Evolutionary conservation across 1,140 invertebrate species (phyloP), one percentile per base, ranked within the genome.

Genomic region (Ephestia elutella): DNA sequence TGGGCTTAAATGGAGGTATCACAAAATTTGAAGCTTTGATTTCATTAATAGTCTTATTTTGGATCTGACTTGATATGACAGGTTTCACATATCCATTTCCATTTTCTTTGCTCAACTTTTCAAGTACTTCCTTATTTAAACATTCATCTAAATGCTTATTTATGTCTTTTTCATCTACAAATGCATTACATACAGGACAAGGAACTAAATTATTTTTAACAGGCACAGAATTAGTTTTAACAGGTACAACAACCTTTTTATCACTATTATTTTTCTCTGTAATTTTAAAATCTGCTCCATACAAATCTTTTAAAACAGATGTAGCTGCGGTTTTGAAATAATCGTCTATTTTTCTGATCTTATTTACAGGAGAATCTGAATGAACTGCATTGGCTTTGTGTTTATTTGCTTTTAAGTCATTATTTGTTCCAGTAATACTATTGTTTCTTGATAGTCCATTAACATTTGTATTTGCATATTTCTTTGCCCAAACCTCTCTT

Each of bases 101-200:
- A 66, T 70, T 63, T 35, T 82, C 66, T 60, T 81, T 65, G 55
- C 70, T 71, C 30, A 89, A 68, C 57, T 81, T 71, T 60, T 88
- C 76, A 60, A 87, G 80, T 13, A 82, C 58, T 57, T 84, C 76
- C 70, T 75, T 86, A 65, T 86, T 78, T 5, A 91, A 66, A 65
- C 91, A 92, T 58, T 86, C 76, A 70, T 92, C 90, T 59, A 92
- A 70, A 76, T 93, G 92, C 38, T 62, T 75, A 64, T 92, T 90
- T 49, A 92, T 90, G 58, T 84, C 57, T 15, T 69, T 50, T 55
- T 65, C 60, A 44, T 69, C 60, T 11, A 92, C 54, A 59, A 58
- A 71, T 15, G 58, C 70, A 54, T 76, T 75, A 73, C 92, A 93
- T 51, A 92, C 74, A 10, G 91, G 90, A 80, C 92, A 93, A 50